These are phyloP conservation scores for Chymomyza procnemis DNA, from an alignment of 2,888 invertebrate genomes.

Conservation along the genomic window DNA sequence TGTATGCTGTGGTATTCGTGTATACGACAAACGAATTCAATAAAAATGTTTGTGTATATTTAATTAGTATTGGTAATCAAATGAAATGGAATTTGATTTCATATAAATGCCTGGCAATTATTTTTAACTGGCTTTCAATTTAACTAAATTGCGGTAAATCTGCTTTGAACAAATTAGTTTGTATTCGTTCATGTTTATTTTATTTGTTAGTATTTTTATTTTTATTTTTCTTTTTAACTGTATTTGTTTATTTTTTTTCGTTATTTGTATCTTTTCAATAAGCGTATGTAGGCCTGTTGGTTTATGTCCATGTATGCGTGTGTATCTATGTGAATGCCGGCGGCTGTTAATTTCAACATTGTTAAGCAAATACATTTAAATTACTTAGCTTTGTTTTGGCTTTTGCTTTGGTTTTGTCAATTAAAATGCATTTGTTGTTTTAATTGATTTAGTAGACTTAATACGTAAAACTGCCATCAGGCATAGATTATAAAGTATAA, in stretches of 20 bases:
- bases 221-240: background rate
- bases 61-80: slow-evolving; percentile 63
- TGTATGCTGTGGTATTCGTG: background rate
- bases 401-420: background rate
- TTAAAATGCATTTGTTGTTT: background rate
- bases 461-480: background rate
- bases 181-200: background rate
- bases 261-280: background rate
- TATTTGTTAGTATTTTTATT: background rate
- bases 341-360: background rate
- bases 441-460: background rate
- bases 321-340: background rate
- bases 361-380: background rate
- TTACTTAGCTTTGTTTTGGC: slow-evolving; percentile 1
- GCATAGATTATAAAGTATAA: background rate
- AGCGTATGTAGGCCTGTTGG: background rate
- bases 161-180: slow-evolving; percentile 37
- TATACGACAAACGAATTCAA: background rate
- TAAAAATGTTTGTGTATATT: slow-evolving; percentile 34
- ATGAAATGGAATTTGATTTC: slow-evolving; percentile 50
- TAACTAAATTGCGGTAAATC: slow-evolving; percentile 55
- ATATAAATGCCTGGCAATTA: slow-evolving; percentile 49
- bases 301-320: background rate
- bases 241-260: background rate
- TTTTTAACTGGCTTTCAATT: slow-evolving; percentile 46